Percentiles rank a stretch among this genome's conserved stretches.
phyloP scores from a whole-genome alignment of 2,113 vertebrate species.

The Harpagus bidentatus region DNA sequence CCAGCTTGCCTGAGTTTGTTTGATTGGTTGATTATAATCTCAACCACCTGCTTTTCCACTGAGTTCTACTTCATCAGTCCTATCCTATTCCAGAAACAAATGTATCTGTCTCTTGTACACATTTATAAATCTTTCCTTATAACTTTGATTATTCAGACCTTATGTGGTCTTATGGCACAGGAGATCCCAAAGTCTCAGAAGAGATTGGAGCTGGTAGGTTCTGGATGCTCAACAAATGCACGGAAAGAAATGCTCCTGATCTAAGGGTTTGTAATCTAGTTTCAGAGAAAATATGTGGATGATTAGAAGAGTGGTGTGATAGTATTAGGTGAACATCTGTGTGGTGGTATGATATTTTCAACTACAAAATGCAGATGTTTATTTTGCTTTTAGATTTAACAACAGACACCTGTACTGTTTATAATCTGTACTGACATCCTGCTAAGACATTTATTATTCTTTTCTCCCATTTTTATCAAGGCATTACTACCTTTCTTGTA shows the following conservation, averaged over 20 bases:
- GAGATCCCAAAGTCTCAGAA: neutral
- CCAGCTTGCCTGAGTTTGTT: conserved; percentile 20
- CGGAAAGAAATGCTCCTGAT: neutral
- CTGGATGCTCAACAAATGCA: neutral
- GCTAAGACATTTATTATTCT: neutral
- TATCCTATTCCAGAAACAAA: conserved; percentile 49
- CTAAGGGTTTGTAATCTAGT: neutral
- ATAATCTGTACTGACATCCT: neutral
- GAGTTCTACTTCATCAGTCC: neutral
- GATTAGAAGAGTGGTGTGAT: neutral
- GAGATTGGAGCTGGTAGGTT: neutral
- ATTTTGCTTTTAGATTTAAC: neutral
- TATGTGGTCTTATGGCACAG: neutral
- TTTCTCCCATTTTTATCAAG: neutral
- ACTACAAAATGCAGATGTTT: neutral
- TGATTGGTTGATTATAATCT: conserved; percentile 56
- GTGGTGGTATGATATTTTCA: neutral
- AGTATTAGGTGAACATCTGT: neutral
- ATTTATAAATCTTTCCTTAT: conserved; percentile 57
- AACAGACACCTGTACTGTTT: neutral
- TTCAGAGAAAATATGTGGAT: neutral
- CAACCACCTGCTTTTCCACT: conserved; percentile 59
- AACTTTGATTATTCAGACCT: conserved; percentile 39
- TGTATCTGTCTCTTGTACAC: conserved; percentile 41
- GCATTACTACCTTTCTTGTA: neutral